Conservation (phyloP, 2,113 vertebrate species). For the Rhizomys pruinosus region DNA sequence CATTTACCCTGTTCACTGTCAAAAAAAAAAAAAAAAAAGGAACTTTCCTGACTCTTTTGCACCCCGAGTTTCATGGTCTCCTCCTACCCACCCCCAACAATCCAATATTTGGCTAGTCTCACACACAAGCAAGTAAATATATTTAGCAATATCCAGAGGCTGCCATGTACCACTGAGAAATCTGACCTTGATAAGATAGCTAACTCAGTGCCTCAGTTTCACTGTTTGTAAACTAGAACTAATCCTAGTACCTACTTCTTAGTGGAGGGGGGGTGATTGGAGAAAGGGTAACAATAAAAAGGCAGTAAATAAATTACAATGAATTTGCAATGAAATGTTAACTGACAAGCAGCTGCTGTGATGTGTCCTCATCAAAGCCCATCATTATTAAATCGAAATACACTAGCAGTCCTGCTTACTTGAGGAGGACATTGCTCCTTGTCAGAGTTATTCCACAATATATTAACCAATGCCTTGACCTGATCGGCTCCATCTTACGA, state of each 20-base stretch:
- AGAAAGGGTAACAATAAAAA: background rate
- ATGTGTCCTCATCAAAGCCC: background rate
- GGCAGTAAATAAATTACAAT: background rate
- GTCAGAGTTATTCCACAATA: too few species aligned
- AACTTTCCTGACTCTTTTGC: background rate
- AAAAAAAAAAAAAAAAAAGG: background rate
- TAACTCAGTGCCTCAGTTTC: background rate
- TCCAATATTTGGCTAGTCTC: background rate
- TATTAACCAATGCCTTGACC: background rate
- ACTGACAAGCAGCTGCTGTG: background rate
- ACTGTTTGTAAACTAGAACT: background rate
- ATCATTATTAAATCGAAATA: background rate
- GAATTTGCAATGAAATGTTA: background rate
- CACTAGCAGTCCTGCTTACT: background rate
- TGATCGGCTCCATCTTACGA: background rate
- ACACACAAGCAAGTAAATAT: background rate
- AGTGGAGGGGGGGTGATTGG: background rate
- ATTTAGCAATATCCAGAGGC: background rate
- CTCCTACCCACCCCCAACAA: background rate
- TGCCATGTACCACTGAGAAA: background rate
- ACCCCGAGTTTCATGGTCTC: background rate
- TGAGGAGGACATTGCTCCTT: background rate
- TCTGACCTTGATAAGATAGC: background rate
- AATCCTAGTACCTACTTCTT: background rate
- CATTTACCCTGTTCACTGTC: background rate